These are phyloP conservation scores for Seriola quinqueradiata DNA, from an alignment of 2,113 vertebrate genomes.

Conservation along the genomic window DNA sequence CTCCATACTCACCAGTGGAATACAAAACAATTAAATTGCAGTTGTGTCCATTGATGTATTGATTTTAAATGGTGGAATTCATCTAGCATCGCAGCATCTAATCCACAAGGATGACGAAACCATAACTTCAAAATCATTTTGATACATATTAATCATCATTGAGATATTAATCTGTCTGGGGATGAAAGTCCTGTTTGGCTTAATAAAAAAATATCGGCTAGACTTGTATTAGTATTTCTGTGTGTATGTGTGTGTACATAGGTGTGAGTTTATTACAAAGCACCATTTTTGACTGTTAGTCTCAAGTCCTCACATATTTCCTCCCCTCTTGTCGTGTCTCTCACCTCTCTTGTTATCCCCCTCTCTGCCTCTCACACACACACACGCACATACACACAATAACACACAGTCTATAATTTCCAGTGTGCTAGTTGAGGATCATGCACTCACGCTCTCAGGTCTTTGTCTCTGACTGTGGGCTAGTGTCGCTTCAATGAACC, in stretches of 20 bases:
- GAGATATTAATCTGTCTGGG: constrained; percentile 54
- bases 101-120: constrained; percentile 47
- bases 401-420: constrained; percentile 61
- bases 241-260: constrained; percentile 18
- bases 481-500: constrained; percentile 74
- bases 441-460: constrained; percentile 67
- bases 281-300: neutral
- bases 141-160: no score
- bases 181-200: constrained; percentile 57
- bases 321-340: neutral
- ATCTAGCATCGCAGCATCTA: constrained; percentile 42
- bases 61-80: constrained; percentile 45
- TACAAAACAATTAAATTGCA: constrained; percentile 45
- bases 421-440: constrained; percentile 68
- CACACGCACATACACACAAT: constrained; percentile 16
- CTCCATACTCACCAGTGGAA: constrained; percentile 22
- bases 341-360: neutral
- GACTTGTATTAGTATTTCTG: constrained; percentile 23
- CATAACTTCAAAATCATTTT: constrained; percentile 44
- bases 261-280: neutral
- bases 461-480: constrained; percentile 74
- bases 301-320: constrained; percentile 6
- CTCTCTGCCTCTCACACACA: constrained; percentile 1
- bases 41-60: constrained; percentile 53
- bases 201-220: constrained; percentile 18